Percentiles rank a stretch among this genome's conserved stretches.
Evolutionary conservation across 2,113 vertebrate genomes (phyloP).

Genomic region (Cebus imitator): DNA sequence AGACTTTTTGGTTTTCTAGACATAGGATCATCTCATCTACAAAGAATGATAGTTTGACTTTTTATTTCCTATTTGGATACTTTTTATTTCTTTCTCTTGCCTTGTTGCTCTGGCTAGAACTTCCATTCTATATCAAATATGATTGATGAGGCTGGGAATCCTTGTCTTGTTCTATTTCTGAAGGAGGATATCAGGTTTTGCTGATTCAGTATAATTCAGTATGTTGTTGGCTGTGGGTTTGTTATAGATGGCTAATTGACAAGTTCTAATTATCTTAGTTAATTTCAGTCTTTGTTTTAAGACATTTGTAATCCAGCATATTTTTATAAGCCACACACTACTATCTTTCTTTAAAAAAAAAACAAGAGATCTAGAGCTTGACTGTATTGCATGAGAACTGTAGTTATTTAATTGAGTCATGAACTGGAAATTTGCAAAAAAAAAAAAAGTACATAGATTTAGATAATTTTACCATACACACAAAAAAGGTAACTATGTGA

Average conservation of each 20-base stretch:
- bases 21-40: no score
- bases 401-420: neutral
- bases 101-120: no score
- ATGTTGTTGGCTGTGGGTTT: no score
- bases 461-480: neutral
- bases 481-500: neutral
- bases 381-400: neutral
- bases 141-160: no score
- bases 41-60: no score
- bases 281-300: neutral
- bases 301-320: neutral
- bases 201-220: no score
- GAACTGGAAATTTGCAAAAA: neutral
- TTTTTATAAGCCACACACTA: neutral
- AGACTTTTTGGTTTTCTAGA: no score
- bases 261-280: neutral
- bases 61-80: no score
- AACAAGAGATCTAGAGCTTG: neutral
- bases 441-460: neutral
- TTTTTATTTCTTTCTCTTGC: no score
- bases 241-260: neutral
- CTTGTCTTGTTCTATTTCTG: no score
- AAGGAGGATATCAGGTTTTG: no score
- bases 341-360: neutral
- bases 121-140: no score